Percentiles rank a stretch among this genome's conserved stretches.
Conservation (phyloP, 2,888 invertebrate species). For the Machimus atricapillus region DNA sequence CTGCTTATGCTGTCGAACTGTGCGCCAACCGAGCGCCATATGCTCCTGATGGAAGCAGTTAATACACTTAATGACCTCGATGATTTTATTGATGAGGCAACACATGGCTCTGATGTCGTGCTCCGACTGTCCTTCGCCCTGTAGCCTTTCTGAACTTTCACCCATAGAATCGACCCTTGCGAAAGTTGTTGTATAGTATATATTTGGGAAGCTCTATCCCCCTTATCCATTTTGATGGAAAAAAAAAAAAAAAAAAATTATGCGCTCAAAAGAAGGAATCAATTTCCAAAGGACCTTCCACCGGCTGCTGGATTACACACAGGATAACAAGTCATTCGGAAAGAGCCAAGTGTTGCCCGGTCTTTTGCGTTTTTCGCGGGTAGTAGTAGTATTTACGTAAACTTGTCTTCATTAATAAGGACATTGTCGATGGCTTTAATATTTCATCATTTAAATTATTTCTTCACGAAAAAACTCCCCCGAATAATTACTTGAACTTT, state of each 20-base stretch:
- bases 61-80: constrained; percentile 63
- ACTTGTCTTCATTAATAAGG: constrained; percentile 19
- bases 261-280: constrained; percentile 27
- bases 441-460: constrained; percentile 12
- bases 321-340: constrained; percentile 22
- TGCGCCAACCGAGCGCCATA: constrained; percentile 52
- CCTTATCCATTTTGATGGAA: constrained; percentile 35
- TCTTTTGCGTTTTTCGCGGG: background rate
- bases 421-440: constrained; percentile 15
- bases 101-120: constrained; percentile 51
- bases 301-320: background rate
- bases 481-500: background rate
- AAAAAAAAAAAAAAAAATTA: background rate
- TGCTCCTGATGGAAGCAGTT: constrained; percentile 61
- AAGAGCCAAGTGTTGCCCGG: background rate
- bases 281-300: constrained; percentile 25
- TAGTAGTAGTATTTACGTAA: background rate
- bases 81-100: constrained; percentile 61
- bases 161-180: constrained; percentile 30
- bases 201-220: background rate
- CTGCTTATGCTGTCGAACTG: constrained; percentile 40
- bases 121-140: constrained; percentile 21
- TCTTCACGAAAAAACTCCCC: background rate
- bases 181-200: background rate
- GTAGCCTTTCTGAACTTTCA: constrained; percentile 15